Evolutionary conservation across 1,140 invertebrate genomes (phyloP).

Genomic region (Zaprionus capensis): DNA sequence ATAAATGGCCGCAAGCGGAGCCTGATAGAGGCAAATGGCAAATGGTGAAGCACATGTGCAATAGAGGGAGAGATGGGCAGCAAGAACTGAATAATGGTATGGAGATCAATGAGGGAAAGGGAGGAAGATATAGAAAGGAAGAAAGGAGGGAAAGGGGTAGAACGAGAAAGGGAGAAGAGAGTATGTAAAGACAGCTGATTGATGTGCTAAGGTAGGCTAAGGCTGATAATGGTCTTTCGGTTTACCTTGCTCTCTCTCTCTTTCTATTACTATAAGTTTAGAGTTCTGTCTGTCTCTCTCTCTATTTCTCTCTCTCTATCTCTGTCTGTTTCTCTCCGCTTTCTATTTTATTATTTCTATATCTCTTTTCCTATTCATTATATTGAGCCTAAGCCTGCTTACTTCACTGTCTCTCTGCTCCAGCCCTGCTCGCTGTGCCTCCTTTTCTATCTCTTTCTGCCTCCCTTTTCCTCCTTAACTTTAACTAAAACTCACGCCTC

Average conservation of each 20-base stretch:
- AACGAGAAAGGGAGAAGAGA: not conserved
- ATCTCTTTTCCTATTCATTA: not conserved
- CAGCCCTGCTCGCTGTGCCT: not conserved
- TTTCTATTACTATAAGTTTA: no score
- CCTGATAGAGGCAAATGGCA: conserved; percentile 1
- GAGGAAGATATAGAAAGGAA: not conserved
- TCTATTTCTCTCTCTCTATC: no score
- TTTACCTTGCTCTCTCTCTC: not conserved
- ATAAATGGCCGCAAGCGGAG: conserved; percentile 40
- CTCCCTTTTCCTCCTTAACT: not conserved
- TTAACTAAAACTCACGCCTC: conserved; percentile 7
- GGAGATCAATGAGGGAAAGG: not conserved
- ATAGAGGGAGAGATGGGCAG: not conserved
- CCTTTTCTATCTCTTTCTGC: not conserved
- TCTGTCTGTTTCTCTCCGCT: no score
- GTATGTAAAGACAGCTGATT: not conserved
- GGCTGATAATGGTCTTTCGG: not conserved
- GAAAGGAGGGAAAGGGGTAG: no score
- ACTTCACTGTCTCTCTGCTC: not conserved
- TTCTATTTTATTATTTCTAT: no score
- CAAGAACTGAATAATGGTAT: not conserved
- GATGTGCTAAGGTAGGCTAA: not conserved
- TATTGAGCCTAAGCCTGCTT: not conserved
- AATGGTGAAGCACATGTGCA: not conserved
- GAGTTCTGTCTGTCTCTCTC: no score